phyloP scores from a whole-genome alignment of 1,140 invertebrate species.

The Pogonus chalceus region DNA sequence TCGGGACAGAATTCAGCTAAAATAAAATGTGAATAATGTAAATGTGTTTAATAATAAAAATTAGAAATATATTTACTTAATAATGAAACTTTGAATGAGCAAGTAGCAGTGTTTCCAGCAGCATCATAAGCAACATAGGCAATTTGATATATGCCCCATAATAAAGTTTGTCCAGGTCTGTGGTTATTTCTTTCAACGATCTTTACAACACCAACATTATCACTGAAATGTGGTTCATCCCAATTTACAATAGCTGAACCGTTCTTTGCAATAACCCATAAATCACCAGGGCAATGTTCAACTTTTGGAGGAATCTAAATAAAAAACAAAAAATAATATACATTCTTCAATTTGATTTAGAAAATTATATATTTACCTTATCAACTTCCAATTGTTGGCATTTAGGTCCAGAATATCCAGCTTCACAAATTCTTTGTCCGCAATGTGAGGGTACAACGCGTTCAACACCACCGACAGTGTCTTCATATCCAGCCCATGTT shows the following conservation, averaged over 20 bases:
- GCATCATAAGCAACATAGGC: constrained; percentile 89
- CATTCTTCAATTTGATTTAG: neutral
- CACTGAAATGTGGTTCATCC: constrained; percentile 86
- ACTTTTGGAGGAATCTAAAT: constrained; percentile 64
- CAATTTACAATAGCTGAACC: constrained; percentile 86
- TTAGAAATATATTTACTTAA: constrained; percentile 53
- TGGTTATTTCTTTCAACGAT: constrained; percentile 80
- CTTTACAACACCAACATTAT: constrained; percentile 71
- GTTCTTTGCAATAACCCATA: constrained; percentile 89
- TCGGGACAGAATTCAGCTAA: constrained; percentile 83
- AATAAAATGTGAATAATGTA: constrained; percentile 26
- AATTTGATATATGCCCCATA: constrained; percentile 88
- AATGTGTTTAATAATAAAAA: constrained; percentile 11
- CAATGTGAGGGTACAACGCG: constrained; percentile 83
- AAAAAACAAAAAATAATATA: constrained; percentile 8
- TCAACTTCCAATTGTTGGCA: constrained; percentile 78
- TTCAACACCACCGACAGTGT: constrained; percentile 79
- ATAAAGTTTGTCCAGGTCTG: constrained; percentile 78
- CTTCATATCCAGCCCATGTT: constrained; percentile 89
- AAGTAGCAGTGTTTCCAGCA: constrained; percentile 81
- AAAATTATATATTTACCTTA: constrained; percentile 44
- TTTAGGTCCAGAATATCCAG: constrained; percentile 72
- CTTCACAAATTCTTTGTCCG: constrained; percentile 75
- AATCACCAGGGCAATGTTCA: constrained; percentile 82
- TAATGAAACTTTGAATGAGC: constrained; percentile 89